Percentiles rank a stretch among this genome's conserved stretches.
These are phyloP conservation scores for Poecilia velifera DNA, from an alignment of 2,797 vertebrate genomes.

Conservation along the genomic window DNA sequence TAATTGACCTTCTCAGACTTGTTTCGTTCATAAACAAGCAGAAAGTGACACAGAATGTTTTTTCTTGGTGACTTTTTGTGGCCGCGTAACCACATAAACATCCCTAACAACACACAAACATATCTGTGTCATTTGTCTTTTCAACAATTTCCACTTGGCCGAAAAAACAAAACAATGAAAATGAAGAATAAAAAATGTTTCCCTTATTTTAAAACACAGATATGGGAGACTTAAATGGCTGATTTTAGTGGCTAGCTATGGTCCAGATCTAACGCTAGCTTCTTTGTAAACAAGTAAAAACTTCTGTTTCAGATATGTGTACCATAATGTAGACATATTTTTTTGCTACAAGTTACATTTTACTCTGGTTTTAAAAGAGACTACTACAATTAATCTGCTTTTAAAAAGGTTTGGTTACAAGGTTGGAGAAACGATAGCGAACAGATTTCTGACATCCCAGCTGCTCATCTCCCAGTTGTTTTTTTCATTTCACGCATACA, in stretches of 20 bases:
- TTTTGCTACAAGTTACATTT: background rate
- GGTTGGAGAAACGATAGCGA: background rate
- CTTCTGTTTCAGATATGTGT: background rate
- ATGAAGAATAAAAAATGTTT: background rate
- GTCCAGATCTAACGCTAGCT: background rate
- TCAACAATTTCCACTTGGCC: background rate
- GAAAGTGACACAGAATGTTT: background rate
- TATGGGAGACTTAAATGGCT: background rate
- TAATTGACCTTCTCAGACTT: background rate
- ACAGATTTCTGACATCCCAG: background rate
- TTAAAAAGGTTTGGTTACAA: background rate
- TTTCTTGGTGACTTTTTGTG: background rate
- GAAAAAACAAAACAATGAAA: background rate
- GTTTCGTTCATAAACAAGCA: background rate
- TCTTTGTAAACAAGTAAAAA: background rate
- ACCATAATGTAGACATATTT: background rate
- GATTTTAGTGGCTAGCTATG: background rate
- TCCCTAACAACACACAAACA: background rate
- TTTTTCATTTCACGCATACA: background rate
- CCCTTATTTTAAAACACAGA: background rate
- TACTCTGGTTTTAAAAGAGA: background rate
- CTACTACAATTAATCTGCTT: background rate
- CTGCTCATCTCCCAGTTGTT: background rate
- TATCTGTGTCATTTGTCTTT: background rate
- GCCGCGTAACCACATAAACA: background rate